A percentile compares a stretch with the other conserved stretches of the same genome.
phyloP scores from a whole-genome alignment of 2,797 vertebrate species.

The Microctenopoma stevenorrisi region DNA sequence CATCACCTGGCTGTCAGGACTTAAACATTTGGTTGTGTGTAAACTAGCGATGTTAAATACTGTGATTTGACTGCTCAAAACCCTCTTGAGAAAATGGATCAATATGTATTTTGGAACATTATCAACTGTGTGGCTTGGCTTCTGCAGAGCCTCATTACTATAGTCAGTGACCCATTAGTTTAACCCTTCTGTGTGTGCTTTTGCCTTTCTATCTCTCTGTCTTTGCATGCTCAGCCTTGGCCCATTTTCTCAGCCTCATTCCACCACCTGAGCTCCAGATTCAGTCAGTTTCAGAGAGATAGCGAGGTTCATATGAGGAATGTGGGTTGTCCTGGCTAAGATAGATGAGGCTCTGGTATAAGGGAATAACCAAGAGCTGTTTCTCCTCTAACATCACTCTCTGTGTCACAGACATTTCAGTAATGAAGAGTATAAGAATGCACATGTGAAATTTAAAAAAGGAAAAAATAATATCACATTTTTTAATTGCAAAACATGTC shows the following conservation, averaged over 20 bases:
- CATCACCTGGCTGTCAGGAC: background rate
- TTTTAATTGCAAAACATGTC: background rate
- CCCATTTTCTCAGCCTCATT: conserved; percentile 83
- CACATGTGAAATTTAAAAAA: conserved; percentile 7
- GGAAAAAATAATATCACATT: background rate
- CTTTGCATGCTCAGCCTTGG: conserved; percentile 73
- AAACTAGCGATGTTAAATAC: conserved; percentile 1
- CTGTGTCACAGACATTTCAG: conserved; percentile 64
- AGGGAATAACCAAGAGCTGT: conserved; percentile 75
- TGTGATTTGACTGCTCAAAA: conserved; percentile 1
- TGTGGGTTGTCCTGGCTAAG: conserved; percentile 78
- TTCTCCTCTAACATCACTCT: conserved; percentile 54
- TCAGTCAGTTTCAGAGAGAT: conserved; percentile 75
- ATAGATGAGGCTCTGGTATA: conserved; percentile 74
- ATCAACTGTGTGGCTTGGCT: conserved; percentile 31
- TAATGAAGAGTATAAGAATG: conserved; percentile 51
- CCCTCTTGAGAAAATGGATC: conserved; percentile 1
- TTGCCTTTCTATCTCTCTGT: conserved; percentile 44
- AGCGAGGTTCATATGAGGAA: conserved; percentile 74
- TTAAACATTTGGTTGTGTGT: conserved; percentile 8
- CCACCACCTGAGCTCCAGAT: conserved; percentile 82
- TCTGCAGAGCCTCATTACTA: conserved; percentile 12
- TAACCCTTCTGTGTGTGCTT: conserved; percentile 22
- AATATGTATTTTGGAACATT: conserved; percentile 8
- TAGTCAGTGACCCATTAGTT: conserved; percentile 18